Base-by-base conservation (phyloP, 2,888 invertebrate species). In the Drosophila koepferae region DNA sequence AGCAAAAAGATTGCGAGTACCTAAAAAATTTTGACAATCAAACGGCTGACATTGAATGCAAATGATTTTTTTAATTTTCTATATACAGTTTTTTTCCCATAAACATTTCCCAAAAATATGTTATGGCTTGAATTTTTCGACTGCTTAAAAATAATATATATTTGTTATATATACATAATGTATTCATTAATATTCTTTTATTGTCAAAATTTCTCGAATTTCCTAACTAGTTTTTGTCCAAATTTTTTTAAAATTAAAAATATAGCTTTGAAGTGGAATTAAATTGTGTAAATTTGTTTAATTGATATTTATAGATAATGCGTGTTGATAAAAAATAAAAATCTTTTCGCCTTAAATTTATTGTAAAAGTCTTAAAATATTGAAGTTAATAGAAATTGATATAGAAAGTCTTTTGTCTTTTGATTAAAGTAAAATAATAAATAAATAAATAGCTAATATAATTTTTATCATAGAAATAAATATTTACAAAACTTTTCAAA, bases 11-110 rank as follows among this genome's bases (percentile, higher is more conserved):
- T 31, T 64, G 48, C 43, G 43, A 48, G 2, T 36, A 51, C 60
- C 34, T 41, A 59, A 62, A 41, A 54, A 76, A 78, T 76, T 76
- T 76, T 40, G 68, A 73, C 41, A 61, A 20, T 55, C 55, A 34
- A 44, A 40, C 53, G 31, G 54, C 18, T 76, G 74, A 73, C 75
- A 76, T 61, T 10, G 16, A 67, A 63, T 46, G 23, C 63, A 56
- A 73, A 49, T 49, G 49, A 10, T 31, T 31, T 49, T 0, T 7
- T 16, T 28, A 16, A 3, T 23, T 23, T 46, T 31, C 23, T 23
- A 46, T 46, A 18, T 6, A 34, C 16, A 28, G 28, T 48, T 23
- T 48, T 28, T 3, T 34, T 28, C 9, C 34, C 9, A 34, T 48
- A n/a, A 28, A 48, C n/a, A 28, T 48, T 48, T 28, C 9, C 8